A percentile compares a stretch with the other conserved stretches of the same genome.
Conservation (phyloP, 2,888 invertebrate species). For the Autographa pulchrina region DNA sequence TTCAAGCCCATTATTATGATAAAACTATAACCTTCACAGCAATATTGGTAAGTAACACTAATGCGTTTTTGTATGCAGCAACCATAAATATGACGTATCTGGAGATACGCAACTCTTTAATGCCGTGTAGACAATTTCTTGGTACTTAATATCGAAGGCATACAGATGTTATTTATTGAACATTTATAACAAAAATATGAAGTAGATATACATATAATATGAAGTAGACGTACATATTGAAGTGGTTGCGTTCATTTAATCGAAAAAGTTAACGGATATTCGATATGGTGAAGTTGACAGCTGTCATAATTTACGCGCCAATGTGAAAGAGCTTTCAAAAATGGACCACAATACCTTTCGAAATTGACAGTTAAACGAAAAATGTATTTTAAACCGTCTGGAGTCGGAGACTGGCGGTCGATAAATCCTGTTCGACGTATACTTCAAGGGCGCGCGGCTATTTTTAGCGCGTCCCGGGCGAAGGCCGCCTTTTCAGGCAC, state of each 20-base stretch:
- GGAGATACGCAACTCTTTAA: slow-evolving; percentile 60
- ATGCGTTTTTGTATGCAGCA: slow-evolving; percentile 80
- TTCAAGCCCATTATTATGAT: slow-evolving; percentile 72
- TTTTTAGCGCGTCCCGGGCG: slow-evolving; percentile 81
- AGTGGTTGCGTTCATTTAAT: slow-evolving; percentile 8
- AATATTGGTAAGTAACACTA: slow-evolving; percentile 77
- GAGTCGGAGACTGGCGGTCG: slow-evolving; percentile 64
- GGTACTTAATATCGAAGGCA: slow-evolving; percentile 42
- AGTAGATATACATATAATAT: slow-evolving; percentile 35
- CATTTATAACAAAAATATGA: slow-evolving; percentile 35
- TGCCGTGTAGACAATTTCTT: slow-evolving; percentile 48
- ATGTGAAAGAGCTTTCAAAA: slow-evolving; percentile 39
- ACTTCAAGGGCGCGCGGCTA: slow-evolving; percentile 84
- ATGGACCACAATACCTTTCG: slow-evolving; percentile 49
- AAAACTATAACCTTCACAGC: slow-evolving; percentile 74
- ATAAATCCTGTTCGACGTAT: slow-evolving; percentile 86
- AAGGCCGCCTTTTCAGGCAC: slow-evolving; percentile 76
- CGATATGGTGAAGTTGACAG: slow-evolving; percentile 46
- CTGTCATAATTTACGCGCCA: slow-evolving; percentile 43
- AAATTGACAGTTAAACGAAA: slow-evolving; percentile 55
- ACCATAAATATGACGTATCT: slow-evolving; percentile 81
- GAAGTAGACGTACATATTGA: slow-evolving; percentile 14
- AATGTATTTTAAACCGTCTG: slow-evolving; percentile 55
- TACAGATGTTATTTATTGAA: slow-evolving; percentile 38
- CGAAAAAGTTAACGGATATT: slow-evolving; percentile 37